Base-by-base conservation (phyloP, 2,888 invertebrate genomes). In the Ditula angustiorana region DNA sequence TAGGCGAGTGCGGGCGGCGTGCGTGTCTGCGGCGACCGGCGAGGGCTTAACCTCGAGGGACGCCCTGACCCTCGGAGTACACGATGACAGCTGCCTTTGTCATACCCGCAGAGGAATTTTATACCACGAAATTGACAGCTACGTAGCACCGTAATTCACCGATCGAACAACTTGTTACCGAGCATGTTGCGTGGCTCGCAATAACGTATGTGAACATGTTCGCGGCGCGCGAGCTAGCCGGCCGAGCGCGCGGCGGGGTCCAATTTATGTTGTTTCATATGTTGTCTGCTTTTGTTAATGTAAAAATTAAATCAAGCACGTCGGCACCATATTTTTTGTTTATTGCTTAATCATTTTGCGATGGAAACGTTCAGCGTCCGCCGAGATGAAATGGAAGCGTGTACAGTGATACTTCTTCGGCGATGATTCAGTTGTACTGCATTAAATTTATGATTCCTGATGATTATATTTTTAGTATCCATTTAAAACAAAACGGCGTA, bases 1-100 rank as follows among this genome's bases (percentile, higher is more conserved):
- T 89, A 90, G 85, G 79, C 73, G 84, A 82, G 85, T 83, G 77
- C 81, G 82, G 84, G 83, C 77, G 82, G 80, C 82, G 90, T 86
- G 88, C 92, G 92, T 92, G 92, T 87, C 89, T 85, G 78, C 72
- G 74, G 74, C 77, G 80, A 77, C 73, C 81, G 83, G 77, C 81
- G 79, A 81, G 83, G 86, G 91, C 92, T 92, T 91, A 92, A 83
- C 85, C 90, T 80, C 87, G 78, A 74, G 90, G 90, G 90, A 87
- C 82, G 81, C 75, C 78, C 81, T 85, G 87, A 88, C 91, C 90
- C 90, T 85, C 81, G 79, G 79, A 78, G 41, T 76, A 81, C 81
- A 79, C 85, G 86, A 82, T 89, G 91, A 91, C 91, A 92, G 90
- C 89, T 88, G 90, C 89, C 88, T 88, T 87, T 87, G 86, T 87